These are phyloP conservation scores for Pristionchus mayeri DNA, from an alignment of 2,888 invertebrate genomes.

Conservation along the genomic window DNA sequence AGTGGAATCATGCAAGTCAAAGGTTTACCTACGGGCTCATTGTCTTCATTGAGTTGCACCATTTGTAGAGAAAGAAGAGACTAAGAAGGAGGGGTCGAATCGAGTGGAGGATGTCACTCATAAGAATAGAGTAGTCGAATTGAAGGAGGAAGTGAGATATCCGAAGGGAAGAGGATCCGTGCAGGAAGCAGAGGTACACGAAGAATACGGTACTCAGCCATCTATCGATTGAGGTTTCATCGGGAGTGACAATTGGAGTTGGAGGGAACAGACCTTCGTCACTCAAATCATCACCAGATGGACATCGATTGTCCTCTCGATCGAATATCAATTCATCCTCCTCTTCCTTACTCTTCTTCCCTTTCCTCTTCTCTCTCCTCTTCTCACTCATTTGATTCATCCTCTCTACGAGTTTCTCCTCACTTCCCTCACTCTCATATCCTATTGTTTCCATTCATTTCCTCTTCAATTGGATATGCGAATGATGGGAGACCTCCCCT, in stretches of 20 bases:
- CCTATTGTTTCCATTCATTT: neutral
- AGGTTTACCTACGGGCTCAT: neutral
- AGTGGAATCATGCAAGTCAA: conserved; percentile 33
- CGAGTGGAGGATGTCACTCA: neutral
- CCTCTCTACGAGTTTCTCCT: neutral
- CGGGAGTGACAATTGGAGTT: neutral
- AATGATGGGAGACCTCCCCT: neutral
- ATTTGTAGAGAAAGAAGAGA: neutral
- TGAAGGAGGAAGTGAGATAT: neutral
- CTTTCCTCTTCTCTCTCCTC: neutral
- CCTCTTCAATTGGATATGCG: neutral
- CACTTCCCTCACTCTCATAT: neutral
- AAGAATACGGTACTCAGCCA: no score
- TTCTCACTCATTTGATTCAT: neutral
- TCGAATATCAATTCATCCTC: neutral
- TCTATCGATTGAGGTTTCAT: conserved; percentile 10
- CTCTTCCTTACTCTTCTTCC: neutral
- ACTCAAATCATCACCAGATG: conserved; percentile 2
- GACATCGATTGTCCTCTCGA: neutral
- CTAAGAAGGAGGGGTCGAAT: neutral
- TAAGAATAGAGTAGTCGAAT: neutral
- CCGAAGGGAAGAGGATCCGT: neutral
- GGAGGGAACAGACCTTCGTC: neutral
- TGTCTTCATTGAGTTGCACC: neutral
- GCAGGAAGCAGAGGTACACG: neutral